Conservation (phyloP, 2,113 vertebrate species). For the Ranitomeya variabilis region DNA sequence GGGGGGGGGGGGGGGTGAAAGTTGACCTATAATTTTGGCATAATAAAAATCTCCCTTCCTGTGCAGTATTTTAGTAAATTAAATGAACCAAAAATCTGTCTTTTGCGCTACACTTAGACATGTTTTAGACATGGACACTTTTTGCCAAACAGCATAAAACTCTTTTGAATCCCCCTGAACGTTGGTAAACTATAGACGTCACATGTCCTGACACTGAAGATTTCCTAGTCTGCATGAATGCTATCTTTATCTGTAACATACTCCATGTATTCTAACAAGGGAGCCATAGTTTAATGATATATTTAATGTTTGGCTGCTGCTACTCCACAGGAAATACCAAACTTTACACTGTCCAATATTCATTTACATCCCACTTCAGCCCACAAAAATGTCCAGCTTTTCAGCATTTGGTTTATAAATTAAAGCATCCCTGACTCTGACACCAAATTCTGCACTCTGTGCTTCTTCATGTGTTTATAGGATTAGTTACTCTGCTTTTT, state of each 20-base stretch:
- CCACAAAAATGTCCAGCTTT: conserved; percentile 37
- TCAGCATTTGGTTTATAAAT: conserved; percentile 32
- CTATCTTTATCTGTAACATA: neutral
- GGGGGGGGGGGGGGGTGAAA: no score
- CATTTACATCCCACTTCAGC: conserved; percentile 20
- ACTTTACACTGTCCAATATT: conserved; percentile 39
- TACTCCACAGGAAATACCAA: conserved; percentile 53
- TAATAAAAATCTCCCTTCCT: no score
- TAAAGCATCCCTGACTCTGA: neutral
- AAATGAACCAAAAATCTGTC: no score
- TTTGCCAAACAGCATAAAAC: neutral
- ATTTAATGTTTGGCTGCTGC: conserved; percentile 38
- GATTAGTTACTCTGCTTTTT: neutral
- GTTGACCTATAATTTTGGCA: no score
- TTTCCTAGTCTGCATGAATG: neutral
- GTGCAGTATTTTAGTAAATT: no score
- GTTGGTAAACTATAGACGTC: neutral
- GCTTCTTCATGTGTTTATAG: neutral
- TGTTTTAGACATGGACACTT: no score
- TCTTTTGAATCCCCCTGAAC: neutral
- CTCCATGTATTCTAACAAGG: conserved; percentile 12
- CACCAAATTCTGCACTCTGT: neutral
- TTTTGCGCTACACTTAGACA: no score
- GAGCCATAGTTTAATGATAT: conserved; percentile 42
- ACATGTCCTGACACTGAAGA: neutral